Percentiles rank a stretch among this genome's conserved stretches.
Conservation (phyloP, 2,113 vertebrate species). For the Sphaerodactylus townsendi region DNA sequence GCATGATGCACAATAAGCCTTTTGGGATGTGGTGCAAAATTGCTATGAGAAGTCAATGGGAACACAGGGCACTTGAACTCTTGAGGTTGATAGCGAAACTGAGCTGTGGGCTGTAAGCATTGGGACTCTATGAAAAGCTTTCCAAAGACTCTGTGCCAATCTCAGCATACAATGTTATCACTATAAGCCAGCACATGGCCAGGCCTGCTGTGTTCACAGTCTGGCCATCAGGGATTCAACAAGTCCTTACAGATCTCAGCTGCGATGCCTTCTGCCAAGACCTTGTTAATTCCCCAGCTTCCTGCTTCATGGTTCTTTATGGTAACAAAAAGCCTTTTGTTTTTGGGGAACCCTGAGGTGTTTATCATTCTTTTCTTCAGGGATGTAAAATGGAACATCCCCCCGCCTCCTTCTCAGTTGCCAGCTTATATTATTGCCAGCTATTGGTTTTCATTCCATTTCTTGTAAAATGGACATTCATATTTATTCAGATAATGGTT, state of each 20-base stretch:
- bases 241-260: background rate
- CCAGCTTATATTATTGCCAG: background rate
- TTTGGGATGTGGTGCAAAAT: background rate
- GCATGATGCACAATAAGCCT: background rate
- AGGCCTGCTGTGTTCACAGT: background rate
- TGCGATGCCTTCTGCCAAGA: slow-evolving; percentile 10
- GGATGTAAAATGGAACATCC: slow-evolving; percentile 10
- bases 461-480: slow-evolving; percentile 18
- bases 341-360: accelerated
- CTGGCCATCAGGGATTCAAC: slow-evolving; percentile 22
- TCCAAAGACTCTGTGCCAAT: slow-evolving; percentile 62
- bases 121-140: slow-evolving; percentile 42
- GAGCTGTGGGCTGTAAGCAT: background rate
- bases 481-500: slow-evolving; percentile 28
- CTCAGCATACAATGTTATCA: slow-evolving; percentile 69
- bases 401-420: slow-evolving; percentile 1
- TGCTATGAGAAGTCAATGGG: slow-evolving; percentile 8
- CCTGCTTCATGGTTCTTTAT: background rate
- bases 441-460: slow-evolving; percentile 21
- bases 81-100: background rate
- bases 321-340: background rate
- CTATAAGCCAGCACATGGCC: slow-evolving; percentile 12
- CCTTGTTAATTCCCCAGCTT: accelerated
- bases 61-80: background rate
- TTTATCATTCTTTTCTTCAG: background rate